Conservation (phyloP, 2,797 vertebrate genomes). For the Dallia pectoralis region DNA sequence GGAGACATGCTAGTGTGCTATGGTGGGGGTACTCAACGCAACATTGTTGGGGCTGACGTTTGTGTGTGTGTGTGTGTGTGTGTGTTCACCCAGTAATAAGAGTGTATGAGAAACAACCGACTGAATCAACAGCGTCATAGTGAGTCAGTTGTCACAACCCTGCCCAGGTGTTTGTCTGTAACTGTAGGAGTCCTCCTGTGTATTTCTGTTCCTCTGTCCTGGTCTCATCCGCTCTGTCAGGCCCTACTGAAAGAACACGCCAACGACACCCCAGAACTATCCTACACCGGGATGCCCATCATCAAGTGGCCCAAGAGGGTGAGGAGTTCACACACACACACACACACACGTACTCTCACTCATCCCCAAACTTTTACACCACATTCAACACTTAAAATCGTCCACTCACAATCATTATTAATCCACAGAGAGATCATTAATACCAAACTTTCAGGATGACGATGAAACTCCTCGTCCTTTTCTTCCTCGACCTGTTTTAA, state of each 20-base stretch:
- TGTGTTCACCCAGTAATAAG: background rate
- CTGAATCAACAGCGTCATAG: too few species aligned
- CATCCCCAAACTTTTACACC: background rate
- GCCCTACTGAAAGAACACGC: conserved; percentile 89
- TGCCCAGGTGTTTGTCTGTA: too few species aligned
- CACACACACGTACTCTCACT: background rate
- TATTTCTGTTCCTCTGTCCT: too few species aligned
- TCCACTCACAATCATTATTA: background rate
- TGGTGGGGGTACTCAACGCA: too few species aligned
- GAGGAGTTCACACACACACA: conserved; percentile 24
- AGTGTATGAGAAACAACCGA: too few species aligned
- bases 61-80: background rate
- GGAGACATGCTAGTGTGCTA: too few species aligned
- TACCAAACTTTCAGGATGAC: too few species aligned
- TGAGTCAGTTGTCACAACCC: too few species aligned
- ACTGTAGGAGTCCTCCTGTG: too few species aligned
- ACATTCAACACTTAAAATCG: background rate
- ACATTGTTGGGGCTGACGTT: too few species aligned
- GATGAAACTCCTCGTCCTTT: background rate
- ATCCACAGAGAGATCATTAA: background rate
- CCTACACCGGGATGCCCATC: conserved; percentile 90
- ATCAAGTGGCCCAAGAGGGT: conserved; percentile 94
- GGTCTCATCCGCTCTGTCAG: conserved; percentile 62
- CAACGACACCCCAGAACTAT: conserved; percentile 85
- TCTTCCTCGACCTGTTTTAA: background rate